Base-by-base conservation (phyloP, 2,888 invertebrate species). In the Rhagophthalmus giganteus region DNA sequence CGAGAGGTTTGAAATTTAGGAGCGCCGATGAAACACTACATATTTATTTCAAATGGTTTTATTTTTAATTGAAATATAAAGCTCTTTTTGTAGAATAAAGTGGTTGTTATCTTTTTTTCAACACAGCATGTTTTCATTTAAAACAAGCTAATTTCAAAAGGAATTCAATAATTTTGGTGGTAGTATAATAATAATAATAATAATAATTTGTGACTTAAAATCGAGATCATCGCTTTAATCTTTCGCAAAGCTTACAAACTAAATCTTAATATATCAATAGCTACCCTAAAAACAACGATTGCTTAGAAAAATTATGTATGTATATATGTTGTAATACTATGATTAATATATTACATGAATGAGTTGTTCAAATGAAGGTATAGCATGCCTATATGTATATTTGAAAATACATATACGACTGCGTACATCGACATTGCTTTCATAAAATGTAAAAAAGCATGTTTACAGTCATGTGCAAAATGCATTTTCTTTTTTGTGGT, bases 281-380 rank as follows among this genome's bases (percentile, higher is more conserved):
- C 73, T 74, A 74, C 55, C 70, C 74, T 74, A 74, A 74, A 71
- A 74, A 74, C 73, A 74, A 74, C 73, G 73, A 74, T 74, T 74
- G 75, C 74, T 75, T 75, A 75, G 75, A 75, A 74, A 74, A 75
- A 75, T 74, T 75, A 74, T 74, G 46, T 47, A 74, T 74, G 73
- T 74, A 74, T 74, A 72, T 72, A 65, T 70, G 62, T 70, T 70
- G 68, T 73, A 72, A 72, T 73, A 72, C 73, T 74, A 74, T 71
- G 67, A 69, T 70, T 70, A 71, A 70, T 66, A 67, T 69, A 62
- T 69, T 70, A 69, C 72, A 74, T 71, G 69, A 74, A 73, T 73
- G 71, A 71, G 66, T 72, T 71, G 54, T 63, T 63, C 62, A 69
- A 65, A 68, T 70, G 70, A 69, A 68, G 69, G 27, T 54, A 35